These are phyloP conservation scores for Corydoras sp. DNA, from an alignment of 2,113 vertebrate genomes.

Conservation along the genomic window DNA sequence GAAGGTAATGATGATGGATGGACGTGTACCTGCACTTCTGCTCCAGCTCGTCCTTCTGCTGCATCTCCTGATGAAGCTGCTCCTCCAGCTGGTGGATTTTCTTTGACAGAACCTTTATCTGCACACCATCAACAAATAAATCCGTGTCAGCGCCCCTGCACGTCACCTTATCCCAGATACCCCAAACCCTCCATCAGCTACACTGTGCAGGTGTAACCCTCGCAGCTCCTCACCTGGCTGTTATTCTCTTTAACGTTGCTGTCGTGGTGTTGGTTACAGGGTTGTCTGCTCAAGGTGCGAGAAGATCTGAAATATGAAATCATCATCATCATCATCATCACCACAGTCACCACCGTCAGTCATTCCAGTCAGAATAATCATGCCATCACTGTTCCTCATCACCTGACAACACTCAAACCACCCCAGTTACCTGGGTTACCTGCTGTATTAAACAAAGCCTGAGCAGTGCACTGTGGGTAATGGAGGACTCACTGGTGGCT, in stretches of 20 bases:
- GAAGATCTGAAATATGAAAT: conserved; percentile 49
- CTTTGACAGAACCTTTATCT: conserved; percentile 96
- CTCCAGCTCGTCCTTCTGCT: conserved; percentile 95
- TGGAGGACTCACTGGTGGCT: conserved; percentile 78
- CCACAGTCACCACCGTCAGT: no score
- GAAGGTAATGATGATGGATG: not conserved
- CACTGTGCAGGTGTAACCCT: not conserved
- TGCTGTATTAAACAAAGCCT: no score
- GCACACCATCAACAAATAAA: conserved; percentile 10
- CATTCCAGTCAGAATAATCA: no score
- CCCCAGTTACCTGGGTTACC: not conserved
- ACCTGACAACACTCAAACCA: no score
- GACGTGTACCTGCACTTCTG: conserved; percentile 85
- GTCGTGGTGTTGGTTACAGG: conserved; percentile 78
- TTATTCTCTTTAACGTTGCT: conserved; percentile 81
- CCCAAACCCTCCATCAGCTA: no score
- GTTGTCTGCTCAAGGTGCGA: conserved; percentile 62
- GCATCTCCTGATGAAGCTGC: conserved; percentile 93
- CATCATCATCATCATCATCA: conserved; percentile 3
- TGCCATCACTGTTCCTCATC: no score
- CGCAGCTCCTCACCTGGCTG: conserved; percentile 76
- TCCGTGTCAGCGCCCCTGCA: not conserved
- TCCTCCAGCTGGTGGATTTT: conserved; percentile 92
- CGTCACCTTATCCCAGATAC: not conserved
- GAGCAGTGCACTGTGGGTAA: conserved; percentile 4